phyloP scores from a whole-genome alignment of 2,113 vertebrate genomes.

The Apteryx owenii region DNA sequence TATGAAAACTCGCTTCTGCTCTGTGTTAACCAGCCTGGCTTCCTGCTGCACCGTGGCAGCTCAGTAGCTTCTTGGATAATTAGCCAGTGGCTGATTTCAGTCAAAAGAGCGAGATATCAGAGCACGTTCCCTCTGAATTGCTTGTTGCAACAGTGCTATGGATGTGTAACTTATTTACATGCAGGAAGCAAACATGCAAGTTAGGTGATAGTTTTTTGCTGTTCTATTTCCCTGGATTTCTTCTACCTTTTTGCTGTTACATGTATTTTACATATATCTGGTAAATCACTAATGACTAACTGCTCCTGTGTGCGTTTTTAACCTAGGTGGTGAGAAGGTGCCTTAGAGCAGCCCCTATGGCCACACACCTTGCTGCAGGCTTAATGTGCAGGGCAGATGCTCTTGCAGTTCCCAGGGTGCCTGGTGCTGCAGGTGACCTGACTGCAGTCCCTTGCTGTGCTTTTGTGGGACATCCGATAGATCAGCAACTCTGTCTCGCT shows the following conservation, averaged over 20 bases:
- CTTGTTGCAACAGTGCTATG: neutral
- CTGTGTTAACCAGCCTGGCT: neutral
- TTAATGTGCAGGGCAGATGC: neutral
- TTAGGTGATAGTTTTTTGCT: neutral
- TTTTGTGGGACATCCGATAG: no score
- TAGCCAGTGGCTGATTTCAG: neutral
- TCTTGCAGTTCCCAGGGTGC: neutral
- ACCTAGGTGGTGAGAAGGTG: no score
- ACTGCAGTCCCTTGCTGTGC: no score
- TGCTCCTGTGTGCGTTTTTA: neutral
- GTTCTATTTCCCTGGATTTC: rapidly evolving
- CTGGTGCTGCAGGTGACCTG: neutral
- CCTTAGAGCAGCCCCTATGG: neutral
- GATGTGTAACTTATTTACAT: rapidly evolving
- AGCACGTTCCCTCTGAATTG: neutral
- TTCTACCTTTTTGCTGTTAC: rapidly evolving
- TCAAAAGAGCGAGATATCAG: neutral
- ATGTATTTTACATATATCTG: neutral
- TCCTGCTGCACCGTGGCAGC: neutral
- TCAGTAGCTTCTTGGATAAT: neutral
- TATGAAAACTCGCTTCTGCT: rapidly evolving
- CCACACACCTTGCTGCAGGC: rapidly evolving
- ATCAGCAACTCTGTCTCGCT: no score
- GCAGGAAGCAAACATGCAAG: neutral
- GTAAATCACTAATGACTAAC: rapidly evolving